Percentiles rank a stretch among this genome's conserved stretches.
Evolutionary conservation across 2,797 vertebrate species (phyloP).

Genomic region (Sebastes steindachneri): DNA sequence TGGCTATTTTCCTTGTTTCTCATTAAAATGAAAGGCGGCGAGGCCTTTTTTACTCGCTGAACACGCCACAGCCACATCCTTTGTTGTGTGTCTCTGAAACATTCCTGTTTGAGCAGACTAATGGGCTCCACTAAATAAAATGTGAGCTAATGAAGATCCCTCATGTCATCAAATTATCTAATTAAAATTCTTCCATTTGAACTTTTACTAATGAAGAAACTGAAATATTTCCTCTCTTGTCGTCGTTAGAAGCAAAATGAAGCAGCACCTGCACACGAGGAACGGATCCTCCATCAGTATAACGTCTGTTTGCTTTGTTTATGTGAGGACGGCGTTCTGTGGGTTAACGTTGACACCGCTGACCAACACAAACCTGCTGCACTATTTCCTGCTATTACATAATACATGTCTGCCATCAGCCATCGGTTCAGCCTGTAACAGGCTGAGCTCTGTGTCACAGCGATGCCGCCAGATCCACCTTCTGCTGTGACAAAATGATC

Average conservation of each 20-base stretch:
- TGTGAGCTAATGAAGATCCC: slow-evolving; percentile 10
- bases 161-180: slow-evolving; percentile 4
- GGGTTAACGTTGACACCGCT: background rate
- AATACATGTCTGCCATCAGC: background rate
- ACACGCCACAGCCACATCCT: background rate
- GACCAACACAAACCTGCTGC: background rate
- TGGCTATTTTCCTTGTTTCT: slow-evolving; percentile 1
- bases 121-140: slow-evolving; percentile 6
- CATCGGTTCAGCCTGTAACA: background rate
- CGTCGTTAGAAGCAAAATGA: background rate
- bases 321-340: background rate
- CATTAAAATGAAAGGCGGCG: slow-evolving; percentile 22
- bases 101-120: background rate
- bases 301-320: background rate
- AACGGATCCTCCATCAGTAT: background rate
- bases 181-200: background rate
- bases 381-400: too few relatives aligned
- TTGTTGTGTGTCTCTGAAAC: slow-evolving; percentile 7
- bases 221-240: background rate
- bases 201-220: background rate
- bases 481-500: slow-evolving; percentile 30
- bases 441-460: background rate
- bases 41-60: background rate
- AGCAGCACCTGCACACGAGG: background rate
- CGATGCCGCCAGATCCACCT: background rate